Evolutionary conservation across 2,113 vertebrate genomes (phyloP).

Genomic region (Anarhynchus alexandrinus): DNA sequence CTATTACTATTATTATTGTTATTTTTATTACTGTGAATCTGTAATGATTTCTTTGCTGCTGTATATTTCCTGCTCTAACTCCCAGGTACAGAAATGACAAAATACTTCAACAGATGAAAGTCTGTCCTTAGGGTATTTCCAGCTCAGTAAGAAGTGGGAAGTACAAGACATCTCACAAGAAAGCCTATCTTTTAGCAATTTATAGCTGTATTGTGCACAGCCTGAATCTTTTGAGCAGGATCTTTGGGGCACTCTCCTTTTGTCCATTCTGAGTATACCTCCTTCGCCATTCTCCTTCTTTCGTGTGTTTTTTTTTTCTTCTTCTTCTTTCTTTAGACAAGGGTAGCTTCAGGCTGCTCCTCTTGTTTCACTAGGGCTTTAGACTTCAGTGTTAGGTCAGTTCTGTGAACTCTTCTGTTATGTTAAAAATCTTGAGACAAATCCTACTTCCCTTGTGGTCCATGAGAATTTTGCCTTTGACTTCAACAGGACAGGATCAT

Average conservation of each 20-base stretch:
- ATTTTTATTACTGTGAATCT: neutral
- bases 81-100: slow-evolving; percentile 6
- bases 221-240: neutral
- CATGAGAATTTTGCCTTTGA: neutral
- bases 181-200: slow-evolving; percentile 15
- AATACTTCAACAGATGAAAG: neutral
- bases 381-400: neutral
- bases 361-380: neutral
- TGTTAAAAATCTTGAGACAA: neutral
- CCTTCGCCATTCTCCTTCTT: neutral
- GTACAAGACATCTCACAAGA: neutral
- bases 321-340: neutral
- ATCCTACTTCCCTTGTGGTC: neutral
- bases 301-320: neutral
- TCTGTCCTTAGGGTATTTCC: slow-evolving; percentile 18
- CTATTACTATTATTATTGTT: neutral
- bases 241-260: neutral
- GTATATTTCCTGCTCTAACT: neutral
- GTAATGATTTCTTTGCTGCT: neutral
- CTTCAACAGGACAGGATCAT: neutral
- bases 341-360: neutral
- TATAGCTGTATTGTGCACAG: neutral
- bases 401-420: neutral
- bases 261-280: neutral
- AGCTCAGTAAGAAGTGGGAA: neutral